These are phyloP conservation scores for Stegodyphus dumicola DNA, from an alignment of 1,140 invertebrate species.

Conservation along the genomic window DNA sequence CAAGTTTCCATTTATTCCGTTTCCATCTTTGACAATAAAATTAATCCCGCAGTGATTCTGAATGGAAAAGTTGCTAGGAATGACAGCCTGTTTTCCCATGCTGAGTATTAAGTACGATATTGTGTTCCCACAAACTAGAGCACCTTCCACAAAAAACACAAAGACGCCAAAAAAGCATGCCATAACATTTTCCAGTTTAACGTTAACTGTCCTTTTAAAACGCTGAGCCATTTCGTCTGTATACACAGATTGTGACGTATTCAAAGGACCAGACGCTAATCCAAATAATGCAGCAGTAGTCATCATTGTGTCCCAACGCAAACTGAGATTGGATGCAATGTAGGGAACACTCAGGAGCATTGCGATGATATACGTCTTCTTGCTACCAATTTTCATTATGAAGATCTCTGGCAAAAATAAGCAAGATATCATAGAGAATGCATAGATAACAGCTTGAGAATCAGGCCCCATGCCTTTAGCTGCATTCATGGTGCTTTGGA, in stretches of 20 bases:
- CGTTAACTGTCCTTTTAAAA: constrained; percentile 2
- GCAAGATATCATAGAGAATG: constrained; percentile 63
- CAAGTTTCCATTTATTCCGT: constrained; percentile 8
- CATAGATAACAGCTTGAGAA: constrained; percentile 66
- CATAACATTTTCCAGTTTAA: constrained; percentile 20
- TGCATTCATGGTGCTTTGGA: constrained; percentile 60
- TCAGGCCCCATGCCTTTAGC: constrained; percentile 23
- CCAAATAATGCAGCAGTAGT: constrained; percentile 69
- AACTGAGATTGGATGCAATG: constrained; percentile 69
- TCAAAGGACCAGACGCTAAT: constrained; percentile 70
- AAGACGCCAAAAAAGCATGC: constrained; percentile 29
- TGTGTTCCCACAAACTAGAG: constrained; percentile 20
- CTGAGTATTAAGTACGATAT: constrained; percentile 6
- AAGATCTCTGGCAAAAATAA: constrained; percentile 59
- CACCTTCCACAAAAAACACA: constrained; percentile 10
- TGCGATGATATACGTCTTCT: constrained; percentile 68
- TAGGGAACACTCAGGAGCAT: constrained; percentile 68
- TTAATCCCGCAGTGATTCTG: neutral
- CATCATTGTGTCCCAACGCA: constrained; percentile 65
- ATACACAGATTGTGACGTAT: constrained; percentile 72
- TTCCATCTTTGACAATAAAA: neutral
- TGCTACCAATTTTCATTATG: constrained; percentile 66
- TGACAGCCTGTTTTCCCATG: neutral
- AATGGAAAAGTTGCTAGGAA: neutral
- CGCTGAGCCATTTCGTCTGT: constrained; percentile 69